These are phyloP conservation scores for Herminia tarsipennalis DNA, from an alignment of 2,888 invertebrate species.

Conservation along the genomic window DNA sequence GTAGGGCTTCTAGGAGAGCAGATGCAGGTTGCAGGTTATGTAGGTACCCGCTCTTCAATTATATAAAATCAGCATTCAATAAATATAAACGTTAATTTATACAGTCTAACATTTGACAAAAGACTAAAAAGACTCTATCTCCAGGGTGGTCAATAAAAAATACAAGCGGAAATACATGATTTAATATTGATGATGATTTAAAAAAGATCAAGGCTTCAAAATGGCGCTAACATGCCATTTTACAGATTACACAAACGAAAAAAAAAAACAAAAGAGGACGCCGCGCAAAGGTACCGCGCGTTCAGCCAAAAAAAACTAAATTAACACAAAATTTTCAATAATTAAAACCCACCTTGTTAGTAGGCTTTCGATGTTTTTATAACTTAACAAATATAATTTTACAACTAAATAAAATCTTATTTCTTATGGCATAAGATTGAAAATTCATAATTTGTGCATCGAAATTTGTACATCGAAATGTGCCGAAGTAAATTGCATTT, in stretches of 20 bases:
- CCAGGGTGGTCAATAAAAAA: slow-evolving; percentile 52
- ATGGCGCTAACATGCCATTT: slow-evolving; percentile 82
- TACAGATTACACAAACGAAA: slow-evolving; percentile 79
- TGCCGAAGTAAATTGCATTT: slow-evolving; percentile 69
- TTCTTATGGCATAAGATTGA: slow-evolving; percentile 6
- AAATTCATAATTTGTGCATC: not conserved
- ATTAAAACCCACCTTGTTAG: slow-evolving; percentile 82
- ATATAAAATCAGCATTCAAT: too few species aligned
- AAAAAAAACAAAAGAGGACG: slow-evolving; percentile 65
- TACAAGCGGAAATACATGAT: slow-evolving; percentile 67
- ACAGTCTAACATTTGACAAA: slow-evolving; percentile 25
- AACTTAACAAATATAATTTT: slow-evolving; percentile 28
- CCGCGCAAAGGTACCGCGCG: slow-evolving; percentile 68
- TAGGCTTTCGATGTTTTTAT: slow-evolving; percentile 66
- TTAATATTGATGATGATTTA: slow-evolving; percentile 73
- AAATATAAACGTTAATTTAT: too few species aligned
- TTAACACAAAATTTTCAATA: slow-evolving; percentile 80
- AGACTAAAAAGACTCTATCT: slow-evolving; percentile 10
- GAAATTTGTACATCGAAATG: slow-evolving; percentile 48
- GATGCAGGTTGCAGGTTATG: too few species aligned
- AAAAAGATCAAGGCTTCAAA: slow-evolving; percentile 61
- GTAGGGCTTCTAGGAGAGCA: too few species aligned
- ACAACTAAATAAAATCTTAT: slow-evolving; percentile 4
- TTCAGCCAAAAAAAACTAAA: slow-evolving; percentile 68
- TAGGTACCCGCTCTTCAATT: too few species aligned